phyloP scores from a whole-genome alignment of 2,113 vertebrate genomes.

The Corythornis cristatus region DNA sequence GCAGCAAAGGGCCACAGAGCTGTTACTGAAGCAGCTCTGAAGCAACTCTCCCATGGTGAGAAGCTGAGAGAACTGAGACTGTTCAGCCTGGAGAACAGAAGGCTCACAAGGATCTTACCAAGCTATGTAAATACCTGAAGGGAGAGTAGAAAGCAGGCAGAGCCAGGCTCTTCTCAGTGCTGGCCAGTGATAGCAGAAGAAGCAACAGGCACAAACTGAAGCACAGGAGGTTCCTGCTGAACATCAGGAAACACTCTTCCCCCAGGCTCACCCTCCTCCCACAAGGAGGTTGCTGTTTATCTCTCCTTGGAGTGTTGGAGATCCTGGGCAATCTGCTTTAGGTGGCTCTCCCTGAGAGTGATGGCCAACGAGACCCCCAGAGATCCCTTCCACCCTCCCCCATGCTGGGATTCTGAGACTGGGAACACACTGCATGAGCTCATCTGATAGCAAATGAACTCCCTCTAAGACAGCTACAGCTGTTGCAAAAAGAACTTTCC shows the following conservation, averaged over 20 bases:
- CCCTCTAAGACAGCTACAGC: background rate
- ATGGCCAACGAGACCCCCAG: background rate
- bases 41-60: background rate
- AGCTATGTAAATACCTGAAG: background rate
- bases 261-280: no score
- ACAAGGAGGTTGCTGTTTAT: background rate
- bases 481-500: background rate
- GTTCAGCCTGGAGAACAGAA: background rate
- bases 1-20: background rate
- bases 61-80: background rate
- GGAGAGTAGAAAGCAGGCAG: background rate
- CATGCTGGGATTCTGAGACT: background rate
- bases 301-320: background rate
- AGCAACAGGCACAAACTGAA: background rate
- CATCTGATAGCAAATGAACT: background rate
- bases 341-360: fast-evolving
- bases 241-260: background rate
- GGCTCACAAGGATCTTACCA: background rate
- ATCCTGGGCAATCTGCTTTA: background rate
- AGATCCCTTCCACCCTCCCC: background rate
- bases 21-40: background rate
- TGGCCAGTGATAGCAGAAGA: background rate
- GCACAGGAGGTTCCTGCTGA: background rate
- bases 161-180: background rate
- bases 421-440: background rate